Conservation (phyloP, 2,888 invertebrate genomes). For the Lamellibrachia columna region DNA sequence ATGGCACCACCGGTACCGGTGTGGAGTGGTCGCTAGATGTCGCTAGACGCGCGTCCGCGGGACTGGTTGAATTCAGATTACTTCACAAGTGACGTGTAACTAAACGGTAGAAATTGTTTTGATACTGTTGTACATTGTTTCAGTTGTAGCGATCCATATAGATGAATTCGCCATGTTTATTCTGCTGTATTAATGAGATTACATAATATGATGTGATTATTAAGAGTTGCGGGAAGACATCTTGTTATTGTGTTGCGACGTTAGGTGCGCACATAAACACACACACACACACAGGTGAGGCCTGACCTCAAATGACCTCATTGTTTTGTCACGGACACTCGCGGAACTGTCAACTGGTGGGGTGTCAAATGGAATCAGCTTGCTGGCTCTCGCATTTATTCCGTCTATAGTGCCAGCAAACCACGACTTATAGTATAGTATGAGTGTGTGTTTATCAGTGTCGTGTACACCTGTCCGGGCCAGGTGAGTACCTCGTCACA, state of each 20-base stretch:
- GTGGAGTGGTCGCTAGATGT: not conserved
- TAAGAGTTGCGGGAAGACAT: not conserved
- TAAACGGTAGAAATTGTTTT: not conserved
- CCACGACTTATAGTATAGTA: not conserved
- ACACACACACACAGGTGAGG: slow-evolving; percentile 16
- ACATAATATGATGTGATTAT: not conserved
- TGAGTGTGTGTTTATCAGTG: not conserved
- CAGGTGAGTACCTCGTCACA: not conserved
- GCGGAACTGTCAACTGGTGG: not conserved
- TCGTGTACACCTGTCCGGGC: not conserved
- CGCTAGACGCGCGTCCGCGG: not conserved
- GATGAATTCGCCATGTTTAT: not conserved
- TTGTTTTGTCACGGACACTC: not conserved
- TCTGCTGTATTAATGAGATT: not conserved
- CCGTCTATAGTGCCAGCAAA: not conserved
- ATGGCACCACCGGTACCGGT: not conserved
- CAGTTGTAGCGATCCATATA: not conserved
- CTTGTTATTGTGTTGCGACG: not conserved
- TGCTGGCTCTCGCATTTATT: not conserved
- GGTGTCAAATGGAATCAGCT: not conserved
- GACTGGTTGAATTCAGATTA: not conserved
- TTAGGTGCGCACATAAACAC: not conserved
- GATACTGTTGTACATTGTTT: not conserved
- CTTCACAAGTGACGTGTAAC: not conserved
- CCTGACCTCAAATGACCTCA: not conserved